A percentile compares a stretch with the other conserved stretches of the same genome.
These are phyloP conservation scores for Cecidostiba fungosa DNA, from an alignment of 2,888 invertebrate species.

Conservation along the genomic window DNA sequence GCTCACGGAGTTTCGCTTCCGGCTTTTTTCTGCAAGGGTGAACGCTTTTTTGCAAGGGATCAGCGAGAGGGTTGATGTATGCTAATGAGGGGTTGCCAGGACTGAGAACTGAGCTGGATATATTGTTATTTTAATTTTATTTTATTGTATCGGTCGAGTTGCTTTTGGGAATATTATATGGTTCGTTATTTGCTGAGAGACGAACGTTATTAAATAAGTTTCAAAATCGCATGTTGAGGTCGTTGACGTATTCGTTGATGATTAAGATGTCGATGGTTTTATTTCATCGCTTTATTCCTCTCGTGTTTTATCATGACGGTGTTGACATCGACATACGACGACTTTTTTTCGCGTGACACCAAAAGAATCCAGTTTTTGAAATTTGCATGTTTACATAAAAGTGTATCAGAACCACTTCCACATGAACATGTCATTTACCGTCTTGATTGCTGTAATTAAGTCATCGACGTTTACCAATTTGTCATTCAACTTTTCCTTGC, in stretches of 20 bases:
- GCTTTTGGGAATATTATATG: neutral
- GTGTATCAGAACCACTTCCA: neutral
- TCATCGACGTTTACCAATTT: slow-evolving; percentile 38
- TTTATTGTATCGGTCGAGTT: neutral
- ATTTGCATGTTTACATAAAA: slow-evolving; percentile 36
- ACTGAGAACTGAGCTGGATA: neutral
- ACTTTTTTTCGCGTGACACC: neutral
- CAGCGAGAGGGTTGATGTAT: slow-evolving; percentile 13
- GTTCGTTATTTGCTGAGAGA: no score
- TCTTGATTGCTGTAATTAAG: slow-evolving; percentile 30
- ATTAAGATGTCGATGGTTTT: neutral
- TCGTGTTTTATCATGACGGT: no score
- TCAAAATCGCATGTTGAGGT: neutral
- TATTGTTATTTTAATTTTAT: slow-evolving; percentile 12
- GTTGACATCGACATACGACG: no score
- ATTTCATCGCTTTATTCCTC: no score
- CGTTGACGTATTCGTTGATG: neutral
- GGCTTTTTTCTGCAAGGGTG: slow-evolving; percentile 43
- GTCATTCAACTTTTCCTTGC: neutral
- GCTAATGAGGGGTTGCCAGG: slow-evolving; percentile 10
- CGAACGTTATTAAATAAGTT: no score
- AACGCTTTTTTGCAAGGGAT: neutral
- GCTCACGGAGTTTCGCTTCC: slow-evolving; percentile 36
- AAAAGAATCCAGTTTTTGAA: neutral
- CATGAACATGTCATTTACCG: neutral